Evolutionary conservation across 2,888 invertebrate species (phyloP).

Genomic region (Anthophora plumipes): DNA sequence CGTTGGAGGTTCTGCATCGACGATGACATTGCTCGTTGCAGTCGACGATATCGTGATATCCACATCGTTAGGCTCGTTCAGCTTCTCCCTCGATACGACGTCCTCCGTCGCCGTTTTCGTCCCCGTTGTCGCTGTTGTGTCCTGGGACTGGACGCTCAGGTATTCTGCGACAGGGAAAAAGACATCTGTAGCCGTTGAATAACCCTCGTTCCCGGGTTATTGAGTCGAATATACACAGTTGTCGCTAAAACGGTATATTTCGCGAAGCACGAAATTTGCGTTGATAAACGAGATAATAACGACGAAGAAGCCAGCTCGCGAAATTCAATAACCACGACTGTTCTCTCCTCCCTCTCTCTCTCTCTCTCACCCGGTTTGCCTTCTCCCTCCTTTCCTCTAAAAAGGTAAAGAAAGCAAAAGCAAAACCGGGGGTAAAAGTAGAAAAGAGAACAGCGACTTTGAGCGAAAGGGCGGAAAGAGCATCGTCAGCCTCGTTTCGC

Average conservation of each 20-base stretch:
- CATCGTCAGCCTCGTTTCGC: conserved; percentile 2
- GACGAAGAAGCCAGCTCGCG: conserved; percentile 24
- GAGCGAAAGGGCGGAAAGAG: conserved; percentile 4
- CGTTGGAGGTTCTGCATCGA: conserved; percentile 11
- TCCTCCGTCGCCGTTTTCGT: conserved; percentile 32
- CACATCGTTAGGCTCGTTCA: conserved; percentile 26
- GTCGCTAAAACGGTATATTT: not conserved
- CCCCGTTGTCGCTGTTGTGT: conserved; percentile 38
- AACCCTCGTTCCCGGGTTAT: not conserved
- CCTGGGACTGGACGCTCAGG: conserved; percentile 40
- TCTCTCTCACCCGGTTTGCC: no score
- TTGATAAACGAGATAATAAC: conserved; percentile 7
- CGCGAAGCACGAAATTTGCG: not conserved
- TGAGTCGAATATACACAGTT: no score
- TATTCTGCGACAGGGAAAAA: conserved; percentile 39
- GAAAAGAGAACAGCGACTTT: not conserved
- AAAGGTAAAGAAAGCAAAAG: not conserved
- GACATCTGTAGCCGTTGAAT: not conserved
- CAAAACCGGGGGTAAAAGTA: not conserved
- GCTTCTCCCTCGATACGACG: conserved; percentile 32
- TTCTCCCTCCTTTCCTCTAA: no score
- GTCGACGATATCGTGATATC: conserved; percentile 12
- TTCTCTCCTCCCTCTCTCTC: not conserved
- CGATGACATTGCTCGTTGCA: conserved; percentile 6
- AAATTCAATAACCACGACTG: conserved; percentile 45